phyloP scores from a whole-genome alignment of 1,140 invertebrate genomes.

The Drosophila tsacasi region DNA sequence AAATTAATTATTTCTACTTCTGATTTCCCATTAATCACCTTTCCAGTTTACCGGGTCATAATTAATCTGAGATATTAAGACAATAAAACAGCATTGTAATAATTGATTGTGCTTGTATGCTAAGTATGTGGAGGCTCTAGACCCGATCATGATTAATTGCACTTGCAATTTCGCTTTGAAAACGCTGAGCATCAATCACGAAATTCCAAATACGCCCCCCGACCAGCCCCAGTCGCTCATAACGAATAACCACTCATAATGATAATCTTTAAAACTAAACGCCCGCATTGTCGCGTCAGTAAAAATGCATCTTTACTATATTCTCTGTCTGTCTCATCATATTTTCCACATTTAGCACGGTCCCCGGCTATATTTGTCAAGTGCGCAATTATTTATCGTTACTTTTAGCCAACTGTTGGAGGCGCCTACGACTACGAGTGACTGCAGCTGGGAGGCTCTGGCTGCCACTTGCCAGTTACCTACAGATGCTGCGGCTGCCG shows the following conservation, averaged over 20 bases:
- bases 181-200: constrained; percentile 52
- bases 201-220: constrained; percentile 45
- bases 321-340: constrained; percentile 37
- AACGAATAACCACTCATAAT: constrained; percentile 58
- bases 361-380: constrained; percentile 60
- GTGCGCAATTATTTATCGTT: constrained; percentile 72
- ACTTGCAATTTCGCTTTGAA: constrained; percentile 36
- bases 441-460: constrained; percentile 33
- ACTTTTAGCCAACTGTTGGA: constrained; percentile 30
- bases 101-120: constrained; percentile 23
- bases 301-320: constrained; percentile 8
- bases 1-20: neutral
- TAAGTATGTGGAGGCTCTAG: constrained; percentile 17
- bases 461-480: constrained; percentile 9
- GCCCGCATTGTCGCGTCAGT: constrained; percentile 60
- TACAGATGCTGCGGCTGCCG: constrained; percentile 1
- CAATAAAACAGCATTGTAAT: constrained; percentile 5
- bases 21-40: constrained; percentile 3
- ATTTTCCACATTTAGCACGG: constrained; percentile 20
- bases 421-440: constrained; percentile 25
- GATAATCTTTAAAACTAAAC: constrained; percentile 60
- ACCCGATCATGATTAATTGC: constrained; percentile 53
- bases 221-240: constrained; percentile 18
- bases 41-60: neutral
- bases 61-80: neutral